Base-by-base conservation (phyloP, 2,888 invertebrate species). In the Ennomos fuscantarius region DNA sequence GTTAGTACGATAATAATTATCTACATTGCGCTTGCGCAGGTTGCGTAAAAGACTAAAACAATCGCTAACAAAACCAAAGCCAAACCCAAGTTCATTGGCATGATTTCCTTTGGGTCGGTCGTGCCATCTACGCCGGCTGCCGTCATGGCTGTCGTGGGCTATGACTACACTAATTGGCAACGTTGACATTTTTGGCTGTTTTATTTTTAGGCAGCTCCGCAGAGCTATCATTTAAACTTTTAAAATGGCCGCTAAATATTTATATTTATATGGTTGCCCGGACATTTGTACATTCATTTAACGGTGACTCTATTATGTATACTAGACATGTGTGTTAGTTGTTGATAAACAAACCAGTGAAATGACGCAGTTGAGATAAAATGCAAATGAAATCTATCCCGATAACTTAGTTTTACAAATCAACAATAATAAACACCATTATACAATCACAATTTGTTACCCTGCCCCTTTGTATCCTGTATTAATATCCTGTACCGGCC, bases 31-130 rank as follows among this genome's bases (percentile, higher is more conserved):
- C 57, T 46, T 52, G 65, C 41, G 70, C 76, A 76, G 70, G 72
- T 78, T 80, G 76, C 77, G 79, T 79, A 76, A 73, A 82, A 82
- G 73, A 74, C 70, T 75, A 73, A 78, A 77, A 72, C 73, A 72
- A 71, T 71, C 76, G 69, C 63, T 64, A 60, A 72, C 76, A 1
- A 3, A 1, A 6, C 24, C 75, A 74, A 74, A 83, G 78, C 78
- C 80, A 81, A 82, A 75, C 73, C 69, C 73, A 84, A 87, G 89
- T 89, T 89, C 89, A 88, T 86, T 89, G 87, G 89, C 89, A 85
- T 84, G 77, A 72, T 78, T 81, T 79, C 70, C 69, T 76, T 78
- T 72, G 72, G 67, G 78, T 66, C 72, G 67, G 78, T 67, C 69
- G 72, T 58, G 62, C 66, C 65, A 70, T 70, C 64, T 73, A 71